Evolutionary conservation across 1,140 invertebrate genomes (phyloP), one percentile per base, ranked within the genome.

Genomic region (Drosophila burlai): DNA sequence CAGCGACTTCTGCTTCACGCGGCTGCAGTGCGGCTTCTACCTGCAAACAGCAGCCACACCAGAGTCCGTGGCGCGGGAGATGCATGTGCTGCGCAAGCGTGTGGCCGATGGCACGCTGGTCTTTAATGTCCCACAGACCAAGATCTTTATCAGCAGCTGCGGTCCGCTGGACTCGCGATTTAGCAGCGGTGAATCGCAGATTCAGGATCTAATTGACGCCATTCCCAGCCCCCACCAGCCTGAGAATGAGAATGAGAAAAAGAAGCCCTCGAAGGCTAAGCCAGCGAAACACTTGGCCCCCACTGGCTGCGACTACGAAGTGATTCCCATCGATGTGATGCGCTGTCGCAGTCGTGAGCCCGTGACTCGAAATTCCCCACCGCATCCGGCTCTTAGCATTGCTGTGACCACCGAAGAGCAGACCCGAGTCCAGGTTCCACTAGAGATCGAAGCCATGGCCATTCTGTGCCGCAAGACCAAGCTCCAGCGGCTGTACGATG

Each of bases 401-500:
- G 83, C 80, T 47, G 59, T 93, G 7, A 83, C 73, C 24, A 80
- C 66, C 8, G 79, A 91, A 6, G 92, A 91, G 40, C 49, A 63
- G 7, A 59, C 45, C 5, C 91, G 83, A 38, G 94, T 94, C 55
- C 94, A 94, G 77, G 95, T 96, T 77, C 94, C 95, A 11, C 81
- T 97, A 26, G 94, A 95, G 80, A 93, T 97, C 47, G 96, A 97
- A 92, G 94, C 95, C 7, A 91, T 97, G 75, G 95, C 96, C 3
- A 94, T 97, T 76, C 95, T 97, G 1, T 94, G 95, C 71, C 93
- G 94, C 45, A 95, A 94, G 75, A 95, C 95, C 11, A 95, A 94
- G 83, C 83, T 95, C 21, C 92, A 94, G 66, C 94, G 95, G 21
- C 83, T 97, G 0, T 96, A 97, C 86, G 95, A 95, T 77, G 95